Conservation (phyloP, 2,888 invertebrate genomes). For the Diaperis boleti region DNA sequence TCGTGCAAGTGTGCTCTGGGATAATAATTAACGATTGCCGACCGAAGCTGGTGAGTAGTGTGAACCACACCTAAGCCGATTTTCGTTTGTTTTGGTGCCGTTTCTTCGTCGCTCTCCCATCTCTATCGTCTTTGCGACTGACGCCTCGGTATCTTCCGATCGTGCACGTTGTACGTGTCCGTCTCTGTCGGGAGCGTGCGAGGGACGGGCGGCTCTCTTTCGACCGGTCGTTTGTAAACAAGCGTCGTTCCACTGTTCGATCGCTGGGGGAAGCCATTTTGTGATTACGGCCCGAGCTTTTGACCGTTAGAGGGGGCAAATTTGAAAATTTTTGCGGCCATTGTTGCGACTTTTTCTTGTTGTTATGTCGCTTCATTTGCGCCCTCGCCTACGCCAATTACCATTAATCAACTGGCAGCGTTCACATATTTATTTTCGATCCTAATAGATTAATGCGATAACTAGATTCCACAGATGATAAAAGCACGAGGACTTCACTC, state of each 20-base stretch:
- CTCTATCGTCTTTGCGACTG: constrained; percentile 44
- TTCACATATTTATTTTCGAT: constrained; percentile 4
- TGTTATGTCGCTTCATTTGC: constrained; percentile 5
- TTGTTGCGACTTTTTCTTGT: constrained; percentile 3
- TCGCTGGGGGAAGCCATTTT: constrained; percentile 62
- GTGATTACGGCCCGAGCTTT: constrained; percentile 52
- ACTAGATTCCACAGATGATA: constrained; percentile 4
- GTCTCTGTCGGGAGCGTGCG: constrained; percentile 46
- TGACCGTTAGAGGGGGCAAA: constrained; percentile 12
- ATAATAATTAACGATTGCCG: constrained; percentile 13
- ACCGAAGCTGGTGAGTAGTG: constrained; percentile 35
- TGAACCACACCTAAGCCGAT: constrained; percentile 36
- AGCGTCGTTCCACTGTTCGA: constrained; percentile 47
- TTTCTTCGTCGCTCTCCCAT: constrained; percentile 45
- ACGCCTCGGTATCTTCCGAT: constrained; percentile 48
- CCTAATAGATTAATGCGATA: constrained; percentile 3
- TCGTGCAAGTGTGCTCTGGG: constrained; percentile 21
- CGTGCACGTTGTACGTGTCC: constrained; percentile 39
- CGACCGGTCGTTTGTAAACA: constrained; percentile 47
- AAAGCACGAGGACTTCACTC: neutral
- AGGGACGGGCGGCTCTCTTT: constrained; percentile 44
- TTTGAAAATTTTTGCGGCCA: constrained; percentile 22
- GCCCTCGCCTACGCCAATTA: constrained; percentile 9
- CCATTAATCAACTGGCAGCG: constrained; percentile 10
- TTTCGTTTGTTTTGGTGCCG: constrained; percentile 42